These are phyloP conservation scores for Phymastichus coffea DNA, from an alignment of 1,140 invertebrate genomes.

Conservation along the genomic window DNA sequence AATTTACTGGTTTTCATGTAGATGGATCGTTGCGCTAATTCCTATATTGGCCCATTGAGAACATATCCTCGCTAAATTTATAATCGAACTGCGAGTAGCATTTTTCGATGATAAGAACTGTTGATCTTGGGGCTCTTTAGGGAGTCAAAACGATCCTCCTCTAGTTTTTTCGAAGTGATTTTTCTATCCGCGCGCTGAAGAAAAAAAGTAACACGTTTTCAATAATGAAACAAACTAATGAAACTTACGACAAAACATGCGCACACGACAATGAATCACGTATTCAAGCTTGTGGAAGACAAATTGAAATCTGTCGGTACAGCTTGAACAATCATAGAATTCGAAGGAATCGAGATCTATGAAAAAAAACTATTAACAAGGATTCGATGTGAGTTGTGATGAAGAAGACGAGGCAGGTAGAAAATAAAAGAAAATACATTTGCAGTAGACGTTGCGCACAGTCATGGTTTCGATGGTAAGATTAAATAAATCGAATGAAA, in stretches of 20 bases:
- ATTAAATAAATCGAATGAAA: conserved; percentile 8
- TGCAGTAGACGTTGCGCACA: conserved; percentile 11
- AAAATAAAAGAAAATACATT: conserved; percentile 10
- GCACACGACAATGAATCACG: conserved; percentile 9
- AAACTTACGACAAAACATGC: conserved; percentile 19
- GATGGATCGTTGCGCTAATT: conserved; percentile 22
- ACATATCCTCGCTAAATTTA: conserved; percentile 30
- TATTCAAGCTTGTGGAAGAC: conserved; percentile 7
- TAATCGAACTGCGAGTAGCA: conserved; percentile 27
- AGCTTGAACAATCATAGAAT: neutral
- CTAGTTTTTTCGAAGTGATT: conserved; percentile 24
- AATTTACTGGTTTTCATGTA: conserved; percentile 19
- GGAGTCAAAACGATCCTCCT: conserved; percentile 18
- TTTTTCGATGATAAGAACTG: conserved; percentile 20
- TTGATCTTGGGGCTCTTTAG: conserved; percentile 19
- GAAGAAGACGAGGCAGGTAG: no score
- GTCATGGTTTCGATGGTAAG: conserved; percentile 15
- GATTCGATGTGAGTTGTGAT: conserved; percentile 8
- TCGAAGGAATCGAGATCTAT: neutral
- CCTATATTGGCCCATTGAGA: conserved; percentile 17
- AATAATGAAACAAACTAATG: conserved; percentile 1
- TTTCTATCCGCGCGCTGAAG: conserved; percentile 25
- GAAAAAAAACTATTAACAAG: neutral
- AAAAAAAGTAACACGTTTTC: no score
- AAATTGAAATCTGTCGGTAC: conserved; percentile 3